These are phyloP conservation scores for Larimichthys polyactis DNA, from an alignment of 2,113 vertebrate species.

Conservation along the genomic window DNA sequence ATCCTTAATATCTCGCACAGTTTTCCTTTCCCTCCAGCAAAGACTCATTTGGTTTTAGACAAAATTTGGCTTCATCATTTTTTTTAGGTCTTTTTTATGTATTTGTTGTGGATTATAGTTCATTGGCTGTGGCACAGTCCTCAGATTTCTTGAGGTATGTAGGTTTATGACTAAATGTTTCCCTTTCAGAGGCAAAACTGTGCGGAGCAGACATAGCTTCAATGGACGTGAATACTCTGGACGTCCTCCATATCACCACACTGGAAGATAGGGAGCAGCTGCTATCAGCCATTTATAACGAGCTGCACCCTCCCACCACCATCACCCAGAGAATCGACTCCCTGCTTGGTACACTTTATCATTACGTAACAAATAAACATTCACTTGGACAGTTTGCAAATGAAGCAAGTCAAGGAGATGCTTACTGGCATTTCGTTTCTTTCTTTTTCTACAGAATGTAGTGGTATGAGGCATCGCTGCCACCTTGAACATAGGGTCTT, in stretches of 20 bases:
- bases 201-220: conserved; percentile 80
- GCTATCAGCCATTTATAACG: conserved; percentile 82
- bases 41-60: neutral
- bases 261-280: conserved; percentile 81
- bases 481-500: too few species aligned
- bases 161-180: conserved; percentile 24
- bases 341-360: conserved; percentile 71
- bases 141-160: neutral
- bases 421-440: neutral
- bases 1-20: neutral
- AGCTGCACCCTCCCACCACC: conserved; percentile 79
- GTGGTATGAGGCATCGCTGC: too few species aligned
- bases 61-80: neutral
- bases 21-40: neutral
- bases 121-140: neutral
- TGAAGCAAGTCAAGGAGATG: neutral
- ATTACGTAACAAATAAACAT: neutral
- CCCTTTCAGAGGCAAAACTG: conserved; percentile 78
- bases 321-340: conserved; percentile 70
- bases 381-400: neutral
- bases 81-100: neutral
- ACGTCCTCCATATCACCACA: conserved; percentile 76
- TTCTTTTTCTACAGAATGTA: conserved; percentile 49
- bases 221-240: conserved; percentile 77
- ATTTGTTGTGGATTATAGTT: neutral